Evolutionary conservation across 2,113 vertebrate genomes (phyloP), one percentile per base, ranked within the genome.

Genomic region (Oceanodroma tethys): DNA sequence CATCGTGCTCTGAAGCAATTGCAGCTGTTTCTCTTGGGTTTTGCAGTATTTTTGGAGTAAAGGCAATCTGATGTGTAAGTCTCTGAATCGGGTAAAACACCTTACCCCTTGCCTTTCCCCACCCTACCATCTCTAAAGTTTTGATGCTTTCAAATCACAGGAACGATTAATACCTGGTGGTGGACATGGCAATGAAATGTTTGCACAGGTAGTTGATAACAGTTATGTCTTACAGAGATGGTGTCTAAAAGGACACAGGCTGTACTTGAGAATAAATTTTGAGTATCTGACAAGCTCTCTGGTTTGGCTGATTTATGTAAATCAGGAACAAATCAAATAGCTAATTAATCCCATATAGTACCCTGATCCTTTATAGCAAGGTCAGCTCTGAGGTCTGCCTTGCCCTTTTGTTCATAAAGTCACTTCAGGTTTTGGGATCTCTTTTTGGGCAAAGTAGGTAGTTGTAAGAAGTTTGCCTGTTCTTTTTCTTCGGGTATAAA

Each of bases 111-210:
- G 32, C 34, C 22, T 95, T 82, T 81, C 38, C 19, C 14, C 7
- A 34, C 4, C 15, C 27, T 38, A 45, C 38, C 40, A 25, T 29
- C 13, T 59, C 32, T 53, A 25, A 78, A 43, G 18, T 14, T 58
- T 18, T 47, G 55, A 84, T 67, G 18, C 32, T 80, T 62, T 48
- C 48, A 50, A 1, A 56, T 88, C 25, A 11, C 40, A 52, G 75
- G 8, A 66, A 8, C 0, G 0, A 48, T 73, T 36, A 56, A 0
- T n/a, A 50, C 25, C 27, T 50, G 27, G 1, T 23, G 50, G 40
- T 70, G 26, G 42, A 53, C 7, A 4, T 36, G 17, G 13, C 14
- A 29, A 4, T 58, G n/a, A 62, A 55, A 14, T 42, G 8, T 71
- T 84, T 43, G 45, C 23, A 19, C 5, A 13, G 47, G 18, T 47